A percentile compares a stretch with the other conserved stretches of the same genome.
These are phyloP conservation scores for Galerucella nymphaeae DNA, from an alignment of 2,888 invertebrate genomes.

Conservation along the genomic window DNA sequence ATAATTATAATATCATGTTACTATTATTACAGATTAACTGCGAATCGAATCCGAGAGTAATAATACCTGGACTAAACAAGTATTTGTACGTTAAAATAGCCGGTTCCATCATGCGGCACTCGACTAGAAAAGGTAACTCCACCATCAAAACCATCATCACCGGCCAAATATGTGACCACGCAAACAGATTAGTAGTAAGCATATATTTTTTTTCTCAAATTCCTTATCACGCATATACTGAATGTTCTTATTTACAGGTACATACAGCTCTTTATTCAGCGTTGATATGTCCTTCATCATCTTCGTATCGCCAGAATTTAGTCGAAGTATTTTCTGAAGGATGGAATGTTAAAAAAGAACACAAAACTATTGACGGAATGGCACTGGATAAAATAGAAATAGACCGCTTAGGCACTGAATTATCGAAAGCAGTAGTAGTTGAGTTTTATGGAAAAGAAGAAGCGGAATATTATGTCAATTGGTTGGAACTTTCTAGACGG, in stretches of 20 bases:
- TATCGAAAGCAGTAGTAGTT: conserved; percentile 77
- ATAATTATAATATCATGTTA: not conserved
- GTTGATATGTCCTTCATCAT: conserved; percentile 71
- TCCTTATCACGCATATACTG: too few relatives aligned
- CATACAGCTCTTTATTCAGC: conserved; percentile 70
- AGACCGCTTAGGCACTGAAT: conserved; percentile 72
- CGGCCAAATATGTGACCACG: conserved; percentile 73
- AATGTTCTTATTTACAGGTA: conserved; percentile 25
- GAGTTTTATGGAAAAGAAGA: conserved; percentile 83
- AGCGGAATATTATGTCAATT: conserved; percentile 80
- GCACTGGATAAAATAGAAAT: conserved; percentile 67
- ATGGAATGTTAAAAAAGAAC: conserved; percentile 69
- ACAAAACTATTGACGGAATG: conserved; percentile 56
- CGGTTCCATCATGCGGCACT: conserved; percentile 68
- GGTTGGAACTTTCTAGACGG: conserved; percentile 84
- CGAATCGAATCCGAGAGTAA: conserved; percentile 82
- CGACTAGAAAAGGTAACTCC: conserved; percentile 70
- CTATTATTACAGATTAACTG: conserved; percentile 75
- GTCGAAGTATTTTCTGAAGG: conserved; percentile 89
- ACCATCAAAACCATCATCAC: conserved; percentile 61
- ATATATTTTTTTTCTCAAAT: not conserved
- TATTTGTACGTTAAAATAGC: conserved; percentile 83
- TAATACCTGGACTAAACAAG: conserved; percentile 80
- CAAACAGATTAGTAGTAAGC: conserved; percentile 78
- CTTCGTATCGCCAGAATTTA: conserved; percentile 68